Base-by-base conservation (phyloP, 2,113 vertebrate species). In the Cheirogaleus medius region DNA sequence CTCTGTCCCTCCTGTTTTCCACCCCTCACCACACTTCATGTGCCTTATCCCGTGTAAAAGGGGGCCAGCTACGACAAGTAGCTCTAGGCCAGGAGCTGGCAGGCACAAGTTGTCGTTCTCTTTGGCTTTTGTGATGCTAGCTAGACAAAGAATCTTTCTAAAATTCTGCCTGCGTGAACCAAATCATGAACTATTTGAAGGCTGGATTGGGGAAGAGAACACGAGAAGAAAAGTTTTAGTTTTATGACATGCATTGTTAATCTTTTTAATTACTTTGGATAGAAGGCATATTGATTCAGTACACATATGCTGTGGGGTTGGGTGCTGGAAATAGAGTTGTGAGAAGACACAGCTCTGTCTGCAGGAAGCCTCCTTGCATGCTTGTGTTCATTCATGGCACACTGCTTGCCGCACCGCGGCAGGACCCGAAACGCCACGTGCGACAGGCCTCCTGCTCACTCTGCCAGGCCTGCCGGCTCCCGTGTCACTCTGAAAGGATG, bases 181-280 rank as follows among this genome's bases (percentile, higher is more conserved):
- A 60, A 6, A 52, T 42, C 18, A 6, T 4, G 25, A 42, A 9
- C 63, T 37, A 29, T 21, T 82, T 54, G 21, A 49, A 11, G 69
- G 23, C 2, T 7, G 6, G 23, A 12, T 8, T 34, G 54, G 60
- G n/a, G 8, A 47, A 21, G 76, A 56, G 69, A 56, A 1, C 29
- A 2, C 10, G 39, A 42, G 90, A 60, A 54, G 76, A 23, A n/a
- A 42, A 4, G 25, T 25, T 27, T 25, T 3, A 29, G 44, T 44
- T 58, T 69, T 23, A 2, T 3, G 8, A 32, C 8, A 1, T 15
- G 29, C 6, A 0, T 29, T 34, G 21, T 56, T 80, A 5, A 2
- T 68, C 25, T 27, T 47, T 23, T 58, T 82, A 14, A n/a, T 29
- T 52, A 10, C 4, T 0, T 14, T 5, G 64, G 14, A 2, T 66